Evolutionary conservation across 2,888 invertebrate genomes (phyloP).

Genomic region (Aspidiotus rigidus): DNA sequence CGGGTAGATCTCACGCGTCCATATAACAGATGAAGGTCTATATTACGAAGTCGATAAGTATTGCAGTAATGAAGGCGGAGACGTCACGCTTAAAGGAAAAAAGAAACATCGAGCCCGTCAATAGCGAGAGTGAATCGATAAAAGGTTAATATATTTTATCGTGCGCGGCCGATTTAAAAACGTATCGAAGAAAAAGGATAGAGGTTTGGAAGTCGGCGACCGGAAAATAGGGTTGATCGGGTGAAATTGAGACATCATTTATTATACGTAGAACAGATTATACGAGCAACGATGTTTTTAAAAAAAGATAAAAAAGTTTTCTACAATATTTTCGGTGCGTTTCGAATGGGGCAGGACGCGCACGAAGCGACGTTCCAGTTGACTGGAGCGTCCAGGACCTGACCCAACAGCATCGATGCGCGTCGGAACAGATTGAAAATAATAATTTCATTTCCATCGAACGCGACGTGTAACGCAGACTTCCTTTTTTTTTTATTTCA

Average conservation of each 20-base stretch:
- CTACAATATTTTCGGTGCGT: not conserved
- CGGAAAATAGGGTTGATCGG: slow-evolving; percentile 27
- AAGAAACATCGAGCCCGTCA: slow-evolving; percentile 7
- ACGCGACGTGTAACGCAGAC: slow-evolving; percentile 1
- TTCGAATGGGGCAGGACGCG: not conserved
- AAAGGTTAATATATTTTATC: slow-evolving; percentile 4
- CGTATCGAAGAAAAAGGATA: slow-evolving; percentile 15
- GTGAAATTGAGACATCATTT: slow-evolving; percentile 26
- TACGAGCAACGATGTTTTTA: not conserved
- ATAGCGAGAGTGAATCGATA: slow-evolving; percentile 20
- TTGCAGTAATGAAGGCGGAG: slow-evolving; percentile 1
- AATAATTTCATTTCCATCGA: slow-evolving; percentile 29
- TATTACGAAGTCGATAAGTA: no score
- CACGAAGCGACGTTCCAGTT: slow-evolving; percentile 1
- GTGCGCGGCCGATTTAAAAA: slow-evolving; percentile 15
- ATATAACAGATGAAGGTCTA: no score
- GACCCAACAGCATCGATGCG: slow-evolving; percentile 31
- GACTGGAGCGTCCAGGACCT: slow-evolving; percentile 29
- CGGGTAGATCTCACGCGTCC: no score
- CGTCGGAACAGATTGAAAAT: slow-evolving; percentile 31
- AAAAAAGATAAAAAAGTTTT: slow-evolving; percentile 25
- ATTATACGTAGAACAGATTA: not conserved
- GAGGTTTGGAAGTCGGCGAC: not conserved
- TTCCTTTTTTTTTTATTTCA: slow-evolving; percentile 12
- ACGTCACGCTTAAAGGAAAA: slow-evolving; percentile 27